Conservation (phyloP, 2,797 vertebrate species). For the Dermochelys coriacea region DNA sequence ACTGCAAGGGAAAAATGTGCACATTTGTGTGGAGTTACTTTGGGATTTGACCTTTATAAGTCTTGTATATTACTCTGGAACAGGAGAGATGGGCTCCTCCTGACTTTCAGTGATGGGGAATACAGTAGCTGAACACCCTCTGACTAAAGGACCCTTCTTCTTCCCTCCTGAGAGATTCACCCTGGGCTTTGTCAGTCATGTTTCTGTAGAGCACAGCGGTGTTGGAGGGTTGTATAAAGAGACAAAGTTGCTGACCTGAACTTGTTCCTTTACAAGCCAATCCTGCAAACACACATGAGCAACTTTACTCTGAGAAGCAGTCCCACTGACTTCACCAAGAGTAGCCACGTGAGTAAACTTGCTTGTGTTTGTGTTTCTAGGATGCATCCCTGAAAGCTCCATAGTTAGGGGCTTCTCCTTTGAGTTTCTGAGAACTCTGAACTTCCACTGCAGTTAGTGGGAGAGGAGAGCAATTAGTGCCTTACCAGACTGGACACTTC, state of each 20-base stretch:
- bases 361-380: neutral
- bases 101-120: neutral
- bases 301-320: neutral
- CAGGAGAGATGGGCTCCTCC: neutral
- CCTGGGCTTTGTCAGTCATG: fast-evolving
- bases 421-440: neutral
- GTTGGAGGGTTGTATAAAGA: neutral
- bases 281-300: neutral
- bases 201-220: neutral
- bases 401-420: fast-evolving
- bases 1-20: neutral
- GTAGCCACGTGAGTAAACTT: neutral
- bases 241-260: fast-evolving
- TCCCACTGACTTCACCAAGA: neutral
- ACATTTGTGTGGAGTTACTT: neutral
- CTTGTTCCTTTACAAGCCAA: neutral
- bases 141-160: neutral
- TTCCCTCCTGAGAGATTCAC: neutral
- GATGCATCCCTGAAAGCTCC: neutral
- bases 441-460: neutral
- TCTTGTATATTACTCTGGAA: neutral
- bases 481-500: neutral
- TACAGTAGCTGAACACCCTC: neutral
- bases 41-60: neutral
- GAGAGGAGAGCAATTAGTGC: neutral